Conservation (phyloP, 2,113 vertebrate genomes). For the Aegotheles bennettii region DNA sequence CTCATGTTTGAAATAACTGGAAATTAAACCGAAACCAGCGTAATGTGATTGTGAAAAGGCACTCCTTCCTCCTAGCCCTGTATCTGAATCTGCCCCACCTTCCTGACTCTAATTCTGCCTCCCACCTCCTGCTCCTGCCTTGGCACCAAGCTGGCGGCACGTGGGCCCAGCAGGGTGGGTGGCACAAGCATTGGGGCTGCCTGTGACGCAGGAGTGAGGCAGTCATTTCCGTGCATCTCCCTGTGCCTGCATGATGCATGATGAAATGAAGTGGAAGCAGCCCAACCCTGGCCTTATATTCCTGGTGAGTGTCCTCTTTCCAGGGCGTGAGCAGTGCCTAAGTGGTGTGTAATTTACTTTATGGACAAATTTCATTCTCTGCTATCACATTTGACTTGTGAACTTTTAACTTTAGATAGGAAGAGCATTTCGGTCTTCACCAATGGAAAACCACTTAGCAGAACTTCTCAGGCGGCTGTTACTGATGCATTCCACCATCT, state of each 20-base stretch:
- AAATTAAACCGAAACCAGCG: background rate
- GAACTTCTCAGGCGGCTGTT: background rate
- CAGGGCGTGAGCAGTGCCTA: fast-evolving
- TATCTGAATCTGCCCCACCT: background rate
- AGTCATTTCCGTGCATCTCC: background rate
- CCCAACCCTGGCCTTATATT: background rate
- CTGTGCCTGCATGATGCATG: fast-evolving
- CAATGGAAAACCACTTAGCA: fast-evolving
- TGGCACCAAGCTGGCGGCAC: background rate
- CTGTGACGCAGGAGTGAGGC: fast-evolving
- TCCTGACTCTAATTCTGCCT: background rate
- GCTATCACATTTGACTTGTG: fast-evolving
- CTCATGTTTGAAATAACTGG: background rate
- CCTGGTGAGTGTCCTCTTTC: background rate
- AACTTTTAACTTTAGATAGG: background rate
- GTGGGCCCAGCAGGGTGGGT: background rate
- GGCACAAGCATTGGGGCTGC: background rate
- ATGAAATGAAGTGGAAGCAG: background rate
- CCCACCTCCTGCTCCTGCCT: background rate
- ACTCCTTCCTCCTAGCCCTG: background rate
- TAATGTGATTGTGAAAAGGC: background rate
- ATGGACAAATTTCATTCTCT: background rate
- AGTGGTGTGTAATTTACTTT: fast-evolving
- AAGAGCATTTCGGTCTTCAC: too few species aligned
- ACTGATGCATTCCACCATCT: background rate